phyloP scores from a whole-genome alignment of 2,797 vertebrate species.

The Gephyroberyx darwinii region DNA sequence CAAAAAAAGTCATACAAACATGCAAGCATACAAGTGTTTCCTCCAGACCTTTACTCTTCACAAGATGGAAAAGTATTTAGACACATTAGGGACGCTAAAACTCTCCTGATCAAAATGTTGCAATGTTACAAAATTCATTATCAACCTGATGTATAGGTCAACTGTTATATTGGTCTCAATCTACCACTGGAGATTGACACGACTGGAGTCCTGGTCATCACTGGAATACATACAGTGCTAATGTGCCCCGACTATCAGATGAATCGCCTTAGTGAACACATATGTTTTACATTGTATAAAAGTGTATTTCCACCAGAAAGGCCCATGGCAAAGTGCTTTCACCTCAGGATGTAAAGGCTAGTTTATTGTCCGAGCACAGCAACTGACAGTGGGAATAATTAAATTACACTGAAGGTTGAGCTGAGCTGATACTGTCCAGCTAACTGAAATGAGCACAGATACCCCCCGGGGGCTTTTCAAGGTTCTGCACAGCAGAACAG shows the following conservation, averaged over 20 bases:
- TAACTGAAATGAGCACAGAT: slow-evolving; percentile 41
- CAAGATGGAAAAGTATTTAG: too few species aligned
- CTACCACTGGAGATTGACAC: too few species aligned
- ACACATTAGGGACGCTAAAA: too few species aligned
- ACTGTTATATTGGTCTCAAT: too few species aligned
- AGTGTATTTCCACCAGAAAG: not conserved
- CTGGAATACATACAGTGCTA: not conserved
- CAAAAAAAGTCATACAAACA: too few species aligned
- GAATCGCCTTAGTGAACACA: not conserved
- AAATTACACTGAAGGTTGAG: slow-evolving; percentile 40
- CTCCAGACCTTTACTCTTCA: too few species aligned
- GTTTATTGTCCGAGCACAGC: slow-evolving; percentile 39
- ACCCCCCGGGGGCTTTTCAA: slow-evolving; percentile 30
- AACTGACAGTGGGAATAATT: slow-evolving; percentile 42
- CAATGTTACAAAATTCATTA: too few species aligned
- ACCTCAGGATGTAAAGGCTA: slow-evolving; percentile 10
- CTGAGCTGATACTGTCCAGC: slow-evolving; percentile 31
- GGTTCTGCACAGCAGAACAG: slow-evolving; percentile 23
- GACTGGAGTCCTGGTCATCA: not conserved
- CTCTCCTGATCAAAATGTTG: too few species aligned
- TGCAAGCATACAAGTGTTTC: too few species aligned
- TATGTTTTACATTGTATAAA: not conserved
- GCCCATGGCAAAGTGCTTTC: slow-evolving; percentile 18
- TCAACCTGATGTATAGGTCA: too few species aligned
- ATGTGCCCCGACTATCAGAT: slow-evolving; percentile 1